These are phyloP conservation scores for Neocrepidodera transversa DNA, from an alignment of 2,888 invertebrate species.

Conservation along the genomic window DNA sequence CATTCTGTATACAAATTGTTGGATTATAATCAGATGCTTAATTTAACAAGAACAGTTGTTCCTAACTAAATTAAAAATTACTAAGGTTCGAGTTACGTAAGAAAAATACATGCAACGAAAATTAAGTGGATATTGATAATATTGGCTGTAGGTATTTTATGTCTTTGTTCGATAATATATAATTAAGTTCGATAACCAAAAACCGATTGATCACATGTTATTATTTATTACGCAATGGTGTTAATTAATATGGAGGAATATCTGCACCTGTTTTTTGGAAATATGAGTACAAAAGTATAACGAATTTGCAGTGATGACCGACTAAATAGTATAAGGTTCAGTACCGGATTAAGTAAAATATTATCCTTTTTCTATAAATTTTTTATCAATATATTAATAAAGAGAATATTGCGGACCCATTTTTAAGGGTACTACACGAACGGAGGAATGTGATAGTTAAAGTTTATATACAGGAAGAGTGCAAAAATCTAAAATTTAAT, in stretches of 20 bases:
- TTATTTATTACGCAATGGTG: constrained; percentile 1
- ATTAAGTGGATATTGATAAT: constrained; percentile 1
- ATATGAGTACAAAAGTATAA: neutral
- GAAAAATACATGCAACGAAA: constrained; percentile 10
- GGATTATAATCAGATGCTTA: constrained; percentile 2
- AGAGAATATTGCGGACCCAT: no score
- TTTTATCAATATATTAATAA: no score
- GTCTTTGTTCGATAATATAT: constrained; percentile 5
- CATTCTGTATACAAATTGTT: no score
- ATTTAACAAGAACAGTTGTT: constrained; percentile 3
- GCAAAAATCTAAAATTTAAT: no score
- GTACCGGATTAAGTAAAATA: no score
- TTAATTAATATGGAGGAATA: neutral
- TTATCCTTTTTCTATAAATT: no score
- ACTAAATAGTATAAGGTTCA: no score
- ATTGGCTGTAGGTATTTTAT: neutral
- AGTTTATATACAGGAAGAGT: no score
- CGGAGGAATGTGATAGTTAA: no score
- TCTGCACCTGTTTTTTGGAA: constrained; percentile 7
- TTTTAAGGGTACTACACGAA: no score
- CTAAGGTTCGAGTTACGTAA: constrained; percentile 20
- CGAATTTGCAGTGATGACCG: neutral
- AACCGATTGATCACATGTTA: constrained; percentile 7
- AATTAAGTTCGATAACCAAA: constrained; percentile 4
- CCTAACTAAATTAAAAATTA: neutral